Evolutionary conservation across 2,797 vertebrate species (phyloP).

Genomic region (Galaxias olidus): DNA sequence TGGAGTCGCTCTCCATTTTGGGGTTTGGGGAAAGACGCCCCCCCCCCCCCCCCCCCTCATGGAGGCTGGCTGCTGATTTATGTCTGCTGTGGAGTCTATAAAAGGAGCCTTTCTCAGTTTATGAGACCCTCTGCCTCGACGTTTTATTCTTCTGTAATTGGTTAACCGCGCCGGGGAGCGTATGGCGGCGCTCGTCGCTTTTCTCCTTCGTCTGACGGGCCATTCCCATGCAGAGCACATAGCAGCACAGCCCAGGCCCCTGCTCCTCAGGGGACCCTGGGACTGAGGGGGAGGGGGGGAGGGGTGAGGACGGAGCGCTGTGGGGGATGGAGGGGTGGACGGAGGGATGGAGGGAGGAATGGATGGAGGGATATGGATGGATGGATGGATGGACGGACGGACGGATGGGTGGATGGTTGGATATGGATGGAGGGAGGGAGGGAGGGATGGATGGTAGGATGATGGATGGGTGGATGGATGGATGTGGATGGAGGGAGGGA

Average conservation of each 20-base stretch:
- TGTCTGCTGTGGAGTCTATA: constrained; percentile 35
- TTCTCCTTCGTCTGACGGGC: constrained; percentile 35
- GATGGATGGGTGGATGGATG: not conserved
- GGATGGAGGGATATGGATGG: not conserved
- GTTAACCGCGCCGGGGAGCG: constrained; percentile 50
- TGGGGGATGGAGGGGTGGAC: not conserved
- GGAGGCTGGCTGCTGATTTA: constrained; percentile 35
- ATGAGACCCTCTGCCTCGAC: constrained; percentile 32
- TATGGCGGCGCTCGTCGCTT: constrained; percentile 38
- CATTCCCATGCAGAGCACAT: constrained; percentile 53
- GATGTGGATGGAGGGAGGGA: not conserved
- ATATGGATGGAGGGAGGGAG: not conserved
- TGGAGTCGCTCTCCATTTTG: too few species aligned
- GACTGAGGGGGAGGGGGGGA: not conserved
- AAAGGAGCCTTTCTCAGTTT: constrained; percentile 46
- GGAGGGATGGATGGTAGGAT: not conserved
- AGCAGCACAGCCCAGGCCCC: constrained; percentile 18
- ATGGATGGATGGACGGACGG: too few species aligned
- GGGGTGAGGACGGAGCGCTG: too few species aligned
- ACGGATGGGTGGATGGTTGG: not conserved
- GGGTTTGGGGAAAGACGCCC: too few species aligned
- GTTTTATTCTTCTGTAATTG: constrained; percentile 62
- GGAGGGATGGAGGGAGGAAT: not conserved
- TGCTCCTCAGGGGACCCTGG: constrained; percentile 5
- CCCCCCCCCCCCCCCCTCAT: too few species aligned